Base-by-base conservation (phyloP, 1,140 invertebrate genomes). In the Drosophila willistoni region DNA sequence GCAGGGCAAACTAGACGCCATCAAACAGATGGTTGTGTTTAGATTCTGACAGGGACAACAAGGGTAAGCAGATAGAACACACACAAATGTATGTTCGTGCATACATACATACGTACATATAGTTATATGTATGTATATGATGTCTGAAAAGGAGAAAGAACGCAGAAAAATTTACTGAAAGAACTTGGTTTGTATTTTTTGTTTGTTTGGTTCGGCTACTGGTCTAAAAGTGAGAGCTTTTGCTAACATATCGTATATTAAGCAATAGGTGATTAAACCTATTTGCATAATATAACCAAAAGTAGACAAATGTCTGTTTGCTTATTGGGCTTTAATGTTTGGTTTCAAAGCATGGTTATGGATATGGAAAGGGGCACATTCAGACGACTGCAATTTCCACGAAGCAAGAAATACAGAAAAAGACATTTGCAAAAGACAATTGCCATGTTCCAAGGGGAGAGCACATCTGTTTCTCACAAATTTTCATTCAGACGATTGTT, bases 381-480 rank as follows among this genome's bases (percentile, higher is more conserved):
- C 81, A 81, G 77, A 74, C 82, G 68, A 69, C 61, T 75, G 71
- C 54, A 74, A 78, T 73, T 73, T 77, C 70, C 56, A 47, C 22
- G 34, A 7, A 39, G 29, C 64, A 71, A 72, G 85, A 85, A 79
- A 71, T 68, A 71, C 72, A 47, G 60, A 55, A 57, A 56, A 62
- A 68, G 64, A 64, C 72, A 75, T 64, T 73, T 64, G 34, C 34
- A 64, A 73, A 68, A 75, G 83, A 77, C 77, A 79, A 75, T 79
- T 79, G 71, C 81, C 68, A 42, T 47, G 64, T 51, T 51, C 47
- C 10, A 13, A n/a, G 22, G 60, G 36, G 65, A 36, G 61, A 59
- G 55, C 84, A 90, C 84, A 89, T 89, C 84, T 89, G 84, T 90
- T 89, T 80, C 70, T 59, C 61, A 68, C 64, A 80, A 85, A 76